A percentile compares a stretch with the other conserved stretches of the same genome.
Conservation (phyloP, 2,797 vertebrate genomes). For the Lepus townsendii region DNA sequence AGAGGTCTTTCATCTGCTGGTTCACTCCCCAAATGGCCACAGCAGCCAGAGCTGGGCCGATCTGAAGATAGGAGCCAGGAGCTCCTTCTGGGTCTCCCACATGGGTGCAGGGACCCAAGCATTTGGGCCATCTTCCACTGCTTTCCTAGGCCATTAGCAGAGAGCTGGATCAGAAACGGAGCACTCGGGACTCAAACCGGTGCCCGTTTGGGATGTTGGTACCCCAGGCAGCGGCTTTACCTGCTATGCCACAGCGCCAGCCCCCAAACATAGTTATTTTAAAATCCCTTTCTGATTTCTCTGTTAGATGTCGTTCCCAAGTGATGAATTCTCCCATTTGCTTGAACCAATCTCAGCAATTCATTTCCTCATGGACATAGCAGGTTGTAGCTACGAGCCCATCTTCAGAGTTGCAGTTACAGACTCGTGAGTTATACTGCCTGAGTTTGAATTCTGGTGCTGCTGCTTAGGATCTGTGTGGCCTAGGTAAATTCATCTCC, state of each 20-base stretch:
- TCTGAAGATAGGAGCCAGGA: no score
- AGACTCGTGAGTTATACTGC: background rate
- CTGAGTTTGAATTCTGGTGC: constrained; percentile 50
- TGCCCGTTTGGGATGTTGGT: no score
- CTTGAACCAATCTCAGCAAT: background rate
- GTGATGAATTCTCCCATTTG: constrained; percentile 9
- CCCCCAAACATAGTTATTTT: constrained; percentile 5
- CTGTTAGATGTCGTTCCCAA: constrained; percentile 4
- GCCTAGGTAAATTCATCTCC: constrained; percentile 7
- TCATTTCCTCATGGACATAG: constrained; percentile 41
- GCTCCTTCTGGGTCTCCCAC: no score
- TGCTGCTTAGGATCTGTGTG: background rate
- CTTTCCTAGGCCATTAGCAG: no score
- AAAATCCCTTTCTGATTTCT: constrained; percentile 42
- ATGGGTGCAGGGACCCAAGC: no score
- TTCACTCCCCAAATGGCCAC: no score
- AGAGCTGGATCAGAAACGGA: no score
- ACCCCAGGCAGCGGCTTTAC: no score
- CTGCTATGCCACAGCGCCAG: background rate
- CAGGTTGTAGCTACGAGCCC: constrained; percentile 29
- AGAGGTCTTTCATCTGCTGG: no score
- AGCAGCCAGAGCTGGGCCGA: no score
- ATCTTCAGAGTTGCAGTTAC: constrained; percentile 37
- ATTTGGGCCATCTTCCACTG: no score
- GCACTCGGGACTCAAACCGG: no score